phyloP scores from a whole-genome alignment of 2,888 invertebrate species.

The Dermolepida albohirtum region DNA sequence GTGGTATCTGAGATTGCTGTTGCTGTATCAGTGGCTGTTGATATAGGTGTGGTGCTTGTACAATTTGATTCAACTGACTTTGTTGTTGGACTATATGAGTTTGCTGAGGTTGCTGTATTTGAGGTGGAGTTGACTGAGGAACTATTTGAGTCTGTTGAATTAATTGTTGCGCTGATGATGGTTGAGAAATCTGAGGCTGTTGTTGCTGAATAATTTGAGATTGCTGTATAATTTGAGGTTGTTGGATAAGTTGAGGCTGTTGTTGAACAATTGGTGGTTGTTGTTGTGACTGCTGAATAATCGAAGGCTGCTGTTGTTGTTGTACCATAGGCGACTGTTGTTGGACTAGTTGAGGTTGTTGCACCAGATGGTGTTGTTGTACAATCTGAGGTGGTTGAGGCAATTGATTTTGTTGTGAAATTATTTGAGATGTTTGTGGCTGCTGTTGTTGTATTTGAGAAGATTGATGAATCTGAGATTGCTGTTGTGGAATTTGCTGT shows the following conservation, averaged over 20 bases:
- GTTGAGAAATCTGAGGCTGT: conserved; percentile 38
- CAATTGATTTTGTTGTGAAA: conserved; percentile 31
- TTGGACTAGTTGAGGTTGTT: conserved; percentile 48
- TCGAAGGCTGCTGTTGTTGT: conserved; percentile 60
- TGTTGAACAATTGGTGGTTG: conserved; percentile 54
- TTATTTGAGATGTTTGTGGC: conserved; percentile 53
- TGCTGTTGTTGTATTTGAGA: conserved; percentile 53
- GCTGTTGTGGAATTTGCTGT: conserved; percentile 51
- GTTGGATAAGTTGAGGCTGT: conserved; percentile 36
- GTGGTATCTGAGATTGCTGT: conserved; percentile 51
- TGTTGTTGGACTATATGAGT: conserved; percentile 39
- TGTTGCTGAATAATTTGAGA: conserved; percentile 46
- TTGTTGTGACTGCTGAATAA: conserved; percentile 32
- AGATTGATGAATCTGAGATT: conserved; percentile 36
- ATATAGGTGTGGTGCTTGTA: conserved; percentile 1
- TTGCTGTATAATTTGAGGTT: conserved; percentile 40
- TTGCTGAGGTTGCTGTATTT: conserved; percentile 59
- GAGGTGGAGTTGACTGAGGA: conserved; percentile 14
- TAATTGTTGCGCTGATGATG: conserved; percentile 13
- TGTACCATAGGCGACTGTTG: conserved; percentile 16
- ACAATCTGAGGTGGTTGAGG: conserved; percentile 8
- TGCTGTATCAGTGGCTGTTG: conserved; percentile 49
- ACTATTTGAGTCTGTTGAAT: conserved; percentile 49
- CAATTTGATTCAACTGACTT: conserved; percentile 17
- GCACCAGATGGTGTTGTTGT: conserved; percentile 45